Base-by-base conservation (phyloP, 2,797 vertebrate species). In the Tenualosa thibaudeaui region DNA sequence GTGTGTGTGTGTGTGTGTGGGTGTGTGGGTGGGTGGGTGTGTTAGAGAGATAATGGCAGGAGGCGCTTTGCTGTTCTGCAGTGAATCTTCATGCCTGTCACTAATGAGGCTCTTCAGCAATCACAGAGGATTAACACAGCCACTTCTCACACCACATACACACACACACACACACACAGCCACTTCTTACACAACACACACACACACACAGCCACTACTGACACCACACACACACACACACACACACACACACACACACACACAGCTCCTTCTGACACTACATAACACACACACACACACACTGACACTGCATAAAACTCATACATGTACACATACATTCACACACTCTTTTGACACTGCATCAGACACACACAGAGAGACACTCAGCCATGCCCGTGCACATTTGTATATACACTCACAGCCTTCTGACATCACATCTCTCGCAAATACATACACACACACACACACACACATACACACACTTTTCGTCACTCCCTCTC, bases 151-250 rank as follows among this genome's bases (percentile, higher is more conserved):
- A 58, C 56, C 56, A 58, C 19, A 58, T 4, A 53, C 51, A 53
- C 51, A 53, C 51, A 53, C 51, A 53, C 56, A 58, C 56, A 58
- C 56, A 58, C 56, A 58, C 56, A 58, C 56, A 58, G 4, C n/a
- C 56, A 58, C 56, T n/a, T n/a, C n/a, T n/a, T n/a, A 58, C 56
- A 58, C 56, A 58, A 62, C 60, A 62, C 60, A 24, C n/a, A 62
- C n/a, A 58, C 22, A 58, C 56, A 58, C 56, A 58, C 19, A n/a
- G 56, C 56, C 56, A 58, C 56, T 58, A n/a, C 56, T 58, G 19
- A 58, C 56, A 58, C 17, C 56, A 19, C 17, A 7, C 56, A n/a
- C 56, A n/a, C 31, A 31, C 31, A 31, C 56, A 24, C 19, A 62
- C 58, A 60, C 58, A 60, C 5, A 60, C 22, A 24, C 58, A 8